Conservation (phyloP, 1,140 invertebrate species). For the Pectinophora gossypiella region DNA sequence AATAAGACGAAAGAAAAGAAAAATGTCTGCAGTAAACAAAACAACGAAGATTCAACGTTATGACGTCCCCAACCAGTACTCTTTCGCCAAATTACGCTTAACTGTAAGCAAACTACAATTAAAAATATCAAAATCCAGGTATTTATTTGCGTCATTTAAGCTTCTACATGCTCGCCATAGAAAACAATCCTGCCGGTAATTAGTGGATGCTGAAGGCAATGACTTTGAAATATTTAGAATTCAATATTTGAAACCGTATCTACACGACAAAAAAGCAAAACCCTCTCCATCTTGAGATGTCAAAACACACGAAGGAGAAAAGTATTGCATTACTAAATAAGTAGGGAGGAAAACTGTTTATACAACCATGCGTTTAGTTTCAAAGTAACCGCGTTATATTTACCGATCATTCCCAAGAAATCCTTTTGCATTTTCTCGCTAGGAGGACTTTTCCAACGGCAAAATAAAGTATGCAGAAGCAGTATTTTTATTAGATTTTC, state of each 20-base stretch:
- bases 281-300: background rate
- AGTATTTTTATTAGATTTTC: background rate
- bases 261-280: no score
- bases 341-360: background rate
- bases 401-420: background rate
- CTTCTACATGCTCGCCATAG: no score
- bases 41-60: no score
- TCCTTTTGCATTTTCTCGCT: background rate
- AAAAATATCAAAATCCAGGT: no score
- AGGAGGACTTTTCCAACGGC: background rate
- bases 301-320: background rate
- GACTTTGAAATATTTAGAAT: background rate
- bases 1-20: no score
- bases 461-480: background rate
- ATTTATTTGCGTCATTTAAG: no score
- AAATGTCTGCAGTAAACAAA: no score
- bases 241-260: no score
- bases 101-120: no score
- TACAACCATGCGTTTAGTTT: background rate
- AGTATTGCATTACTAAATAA: background rate
- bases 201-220: background rate
- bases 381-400: background rate
- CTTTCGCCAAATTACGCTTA: no score
- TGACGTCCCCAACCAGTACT: no score
- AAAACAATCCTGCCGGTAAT: no score